Evolutionary conservation across 2,888 invertebrate genomes (phyloP).

Genomic region (Melieria picta): DNA sequence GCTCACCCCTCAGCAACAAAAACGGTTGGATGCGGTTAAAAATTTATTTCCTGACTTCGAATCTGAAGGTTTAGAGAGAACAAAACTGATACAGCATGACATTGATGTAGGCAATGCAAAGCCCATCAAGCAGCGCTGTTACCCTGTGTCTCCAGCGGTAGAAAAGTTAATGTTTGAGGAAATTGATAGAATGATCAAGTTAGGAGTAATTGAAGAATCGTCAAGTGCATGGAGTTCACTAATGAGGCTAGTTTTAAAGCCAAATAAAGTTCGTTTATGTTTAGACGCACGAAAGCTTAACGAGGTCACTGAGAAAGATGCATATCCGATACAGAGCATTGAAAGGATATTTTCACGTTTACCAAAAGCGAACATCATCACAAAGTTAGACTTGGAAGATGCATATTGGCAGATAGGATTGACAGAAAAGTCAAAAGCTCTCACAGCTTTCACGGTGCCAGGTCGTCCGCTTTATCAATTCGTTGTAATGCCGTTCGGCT

Average conservation of each 20-base stretch:
- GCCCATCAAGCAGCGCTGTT: too few species aligned
- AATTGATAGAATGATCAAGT: too few species aligned
- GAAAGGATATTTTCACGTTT: conserved; percentile 38
- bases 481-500: conserved; percentile 38
- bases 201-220: conserved; percentile 50
- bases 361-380: conserved; percentile 33
- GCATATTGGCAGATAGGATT: conserved; percentile 42
- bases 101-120: too few species aligned
- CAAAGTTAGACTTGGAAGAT: conserved; percentile 39
- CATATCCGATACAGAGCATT: conserved; percentile 41
- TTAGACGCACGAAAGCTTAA: conserved; percentile 52
- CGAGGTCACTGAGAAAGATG: conserved; percentile 44
- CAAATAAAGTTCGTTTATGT: conserved; percentile 47
- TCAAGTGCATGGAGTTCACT: conserved; percentile 53
- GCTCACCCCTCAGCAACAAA: too few species aligned
- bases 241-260: conserved; percentile 48
- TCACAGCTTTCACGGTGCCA: conserved; percentile 40
- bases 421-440: conserved; percentile 22
- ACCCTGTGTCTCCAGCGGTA: too few species aligned
- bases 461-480: conserved; percentile 42
- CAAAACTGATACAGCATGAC: too few species aligned
- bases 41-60: too few species aligned
- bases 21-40: too few species aligned
- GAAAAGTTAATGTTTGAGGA: too few species aligned
- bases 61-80: too few species aligned